Evolutionary conservation across 23 tunicate genomes (phyloP).

Genomic region (Trididemnum miniatum): DNA sequence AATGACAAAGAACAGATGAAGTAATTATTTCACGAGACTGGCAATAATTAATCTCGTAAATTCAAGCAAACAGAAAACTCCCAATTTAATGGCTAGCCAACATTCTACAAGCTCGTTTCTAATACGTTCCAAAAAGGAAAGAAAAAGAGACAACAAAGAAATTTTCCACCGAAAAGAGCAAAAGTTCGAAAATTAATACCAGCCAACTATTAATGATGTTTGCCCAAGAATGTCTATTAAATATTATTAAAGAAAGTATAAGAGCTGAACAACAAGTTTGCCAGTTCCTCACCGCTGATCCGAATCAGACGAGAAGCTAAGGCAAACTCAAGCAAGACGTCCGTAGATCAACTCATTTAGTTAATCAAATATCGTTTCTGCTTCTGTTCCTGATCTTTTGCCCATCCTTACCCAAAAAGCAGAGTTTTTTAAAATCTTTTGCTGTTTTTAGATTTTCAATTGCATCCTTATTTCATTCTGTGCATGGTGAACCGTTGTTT

Average conservation of each 20-base stretch:
- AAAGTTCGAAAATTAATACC: constrained; percentile 17
- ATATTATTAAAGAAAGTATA: no score
- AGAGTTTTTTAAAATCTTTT: no score
- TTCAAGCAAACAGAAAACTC: constrained; percentile 32
- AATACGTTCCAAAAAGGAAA: not conserved
- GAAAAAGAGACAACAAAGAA: not conserved
- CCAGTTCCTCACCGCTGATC: no score
- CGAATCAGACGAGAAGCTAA: no score
- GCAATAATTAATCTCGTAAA: constrained; percentile 51
- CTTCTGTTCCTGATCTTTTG: no score
- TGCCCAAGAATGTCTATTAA: not conserved
- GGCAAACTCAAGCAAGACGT: no score
- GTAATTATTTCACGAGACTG: constrained; percentile 36
- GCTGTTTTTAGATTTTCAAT: no score
- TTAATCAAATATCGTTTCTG: no score
- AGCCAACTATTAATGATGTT: not conserved
- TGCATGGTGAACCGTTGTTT: no score
- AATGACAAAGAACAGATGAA: constrained; percentile 24
- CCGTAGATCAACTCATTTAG: no score
- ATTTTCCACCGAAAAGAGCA: not conserved
- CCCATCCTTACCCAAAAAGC: no score
- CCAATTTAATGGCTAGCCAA: constrained; percentile 22
- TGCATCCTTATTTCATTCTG: no score
- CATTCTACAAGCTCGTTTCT: not conserved
- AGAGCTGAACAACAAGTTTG: not conserved